Evolutionary conservation across 2,888 invertebrate genomes (phyloP).

Genomic region (Acanthoscelides obtectus): DNA sequence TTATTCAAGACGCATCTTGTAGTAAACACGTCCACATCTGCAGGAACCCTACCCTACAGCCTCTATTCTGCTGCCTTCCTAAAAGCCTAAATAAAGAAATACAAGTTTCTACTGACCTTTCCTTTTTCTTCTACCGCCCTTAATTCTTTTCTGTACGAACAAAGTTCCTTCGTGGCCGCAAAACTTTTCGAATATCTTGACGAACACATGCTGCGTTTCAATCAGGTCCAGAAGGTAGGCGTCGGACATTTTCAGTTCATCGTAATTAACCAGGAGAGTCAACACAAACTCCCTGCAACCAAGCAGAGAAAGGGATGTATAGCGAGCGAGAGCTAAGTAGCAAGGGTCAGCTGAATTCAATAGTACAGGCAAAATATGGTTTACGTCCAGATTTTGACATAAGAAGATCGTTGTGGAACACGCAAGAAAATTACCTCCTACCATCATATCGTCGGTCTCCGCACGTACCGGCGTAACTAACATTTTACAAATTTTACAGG

Average conservation of each 20-base stretch:
- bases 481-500: too few relatives aligned
- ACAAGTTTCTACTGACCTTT: conserved; percentile 37
- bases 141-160: conserved; percentile 63
- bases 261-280: conserved; percentile 73
- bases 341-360: not conserved
- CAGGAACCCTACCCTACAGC: too few relatives aligned
- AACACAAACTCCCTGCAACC: conserved; percentile 72
- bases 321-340: not conserved
- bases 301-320: not conserved
- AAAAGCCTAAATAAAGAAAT: too few relatives aligned
- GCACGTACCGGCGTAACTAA: too few relatives aligned
- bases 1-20: too few relatives aligned
- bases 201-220: conserved; percentile 84
- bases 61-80: too few relatives aligned
- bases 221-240: conserved; percentile 81
- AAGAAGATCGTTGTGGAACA: too few relatives aligned
- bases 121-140: conserved; percentile 46
- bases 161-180: conserved; percentile 59
- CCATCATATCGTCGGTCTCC: too few relatives aligned
- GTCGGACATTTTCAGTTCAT: conserved; percentile 80
- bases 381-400: not conserved
- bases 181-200: conserved; percentile 81
- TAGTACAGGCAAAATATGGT: not conserved
- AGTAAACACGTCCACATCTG: too few relatives aligned
- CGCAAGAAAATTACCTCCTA: too few relatives aligned